phyloP scores from a whole-genome alignment of 2,888 invertebrate genomes.

The Sepiola atlantica region DNA sequence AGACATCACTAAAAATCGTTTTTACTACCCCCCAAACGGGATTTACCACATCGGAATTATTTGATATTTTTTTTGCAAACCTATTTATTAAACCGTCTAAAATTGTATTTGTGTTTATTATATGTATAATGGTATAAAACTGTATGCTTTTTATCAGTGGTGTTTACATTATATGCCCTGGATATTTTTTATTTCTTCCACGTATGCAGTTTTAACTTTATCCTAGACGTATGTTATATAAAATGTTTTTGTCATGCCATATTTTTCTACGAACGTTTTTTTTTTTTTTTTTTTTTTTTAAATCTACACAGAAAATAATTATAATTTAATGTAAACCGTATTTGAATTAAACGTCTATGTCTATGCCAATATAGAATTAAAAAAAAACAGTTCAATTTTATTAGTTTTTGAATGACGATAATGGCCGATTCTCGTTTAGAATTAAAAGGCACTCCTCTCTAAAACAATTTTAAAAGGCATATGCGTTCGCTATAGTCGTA shows the following conservation, averaged over 20 bases:
- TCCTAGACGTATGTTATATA: neutral
- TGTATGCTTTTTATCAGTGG: neutral
- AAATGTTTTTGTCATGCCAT: neutral
- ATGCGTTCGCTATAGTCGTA: neutral
- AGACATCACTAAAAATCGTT: neutral
- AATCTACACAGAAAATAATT: neutral
- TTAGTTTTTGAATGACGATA: neutral
- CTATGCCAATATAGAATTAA: neutral
- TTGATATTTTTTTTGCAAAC: neutral
- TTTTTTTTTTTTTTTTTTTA: too few species aligned
- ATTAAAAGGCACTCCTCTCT: neutral
- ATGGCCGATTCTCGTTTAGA: neutral
- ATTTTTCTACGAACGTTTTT: neutral
- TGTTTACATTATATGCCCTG: neutral
- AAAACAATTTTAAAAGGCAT: neutral
- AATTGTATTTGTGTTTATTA: neutral
- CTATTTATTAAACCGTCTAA: neutral
- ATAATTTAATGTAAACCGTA: neutral
- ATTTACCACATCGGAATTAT: neutral
- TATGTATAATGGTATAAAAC: too few species aligned
- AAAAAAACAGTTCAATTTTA: neutral
- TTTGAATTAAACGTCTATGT: neutral
- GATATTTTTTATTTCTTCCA: neutral
- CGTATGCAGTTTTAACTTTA: neutral
- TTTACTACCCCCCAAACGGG: constrained; percentile 10